These are phyloP conservation scores for Athalia rosae DNA, from an alignment of 2,888 invertebrate species.

Conservation along the genomic window DNA sequence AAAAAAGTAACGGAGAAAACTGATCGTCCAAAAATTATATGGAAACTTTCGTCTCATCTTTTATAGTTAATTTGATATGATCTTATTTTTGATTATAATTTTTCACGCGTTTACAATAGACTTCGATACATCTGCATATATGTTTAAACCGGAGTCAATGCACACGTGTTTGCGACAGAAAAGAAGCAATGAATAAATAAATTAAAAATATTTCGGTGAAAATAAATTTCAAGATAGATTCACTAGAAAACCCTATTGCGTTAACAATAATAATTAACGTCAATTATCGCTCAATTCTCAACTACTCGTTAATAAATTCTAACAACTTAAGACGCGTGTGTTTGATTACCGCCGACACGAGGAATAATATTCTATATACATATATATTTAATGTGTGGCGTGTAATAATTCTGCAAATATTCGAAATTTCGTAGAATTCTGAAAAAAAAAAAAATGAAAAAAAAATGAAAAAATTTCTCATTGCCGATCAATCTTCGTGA, in stretches of 20 bases:
- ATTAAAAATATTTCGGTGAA: not conserved
- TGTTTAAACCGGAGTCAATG: too few relatives aligned
- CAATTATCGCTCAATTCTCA: constrained; percentile 28
- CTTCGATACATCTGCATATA: too few relatives aligned
- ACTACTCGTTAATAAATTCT: constrained; percentile 12
- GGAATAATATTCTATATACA: not conserved
- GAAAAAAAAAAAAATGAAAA: too few relatives aligned
- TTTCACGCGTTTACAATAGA: too few relatives aligned
- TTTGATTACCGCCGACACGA: not conserved
- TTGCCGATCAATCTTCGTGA: too few relatives aligned
- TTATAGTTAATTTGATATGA: too few relatives aligned
- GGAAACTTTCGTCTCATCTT: too few relatives aligned
- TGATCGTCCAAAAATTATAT: too few relatives aligned
- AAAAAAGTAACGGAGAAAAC: too few relatives aligned
- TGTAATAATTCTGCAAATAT: not conserved
- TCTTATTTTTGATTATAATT: too few relatives aligned
- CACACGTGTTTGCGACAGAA: not conserved
- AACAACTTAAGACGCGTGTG: constrained; percentile 28
- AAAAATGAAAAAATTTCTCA: too few relatives aligned
- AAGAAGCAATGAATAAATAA: not conserved
- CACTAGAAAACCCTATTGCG: not conserved
- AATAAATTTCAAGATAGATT: constrained; percentile 17
- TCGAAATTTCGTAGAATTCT: too few relatives aligned
- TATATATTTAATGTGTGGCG: not conserved
- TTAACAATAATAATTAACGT: constrained; percentile 33